A percentile compares a stretch with the other conserved stretches of the same genome.
phyloP scores from a whole-genome alignment of 2,113 vertebrate species.

The Laterallus jamaicensis region DNA sequence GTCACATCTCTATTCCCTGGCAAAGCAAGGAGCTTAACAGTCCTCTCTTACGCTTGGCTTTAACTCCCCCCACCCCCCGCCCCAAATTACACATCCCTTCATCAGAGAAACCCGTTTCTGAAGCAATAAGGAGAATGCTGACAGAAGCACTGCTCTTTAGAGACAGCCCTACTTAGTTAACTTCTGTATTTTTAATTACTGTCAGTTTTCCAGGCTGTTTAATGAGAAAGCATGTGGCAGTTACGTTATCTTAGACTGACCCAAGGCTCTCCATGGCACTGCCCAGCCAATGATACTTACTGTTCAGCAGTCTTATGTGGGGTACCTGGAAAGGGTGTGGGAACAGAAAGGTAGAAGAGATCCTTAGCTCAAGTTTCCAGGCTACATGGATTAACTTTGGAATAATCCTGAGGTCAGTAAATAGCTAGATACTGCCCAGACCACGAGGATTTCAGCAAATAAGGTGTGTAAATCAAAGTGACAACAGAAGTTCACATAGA shows the following conservation, averaged over 20 bases:
- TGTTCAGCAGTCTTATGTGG: not conserved
- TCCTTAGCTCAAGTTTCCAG: not conserved
- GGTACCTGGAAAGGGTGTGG: not conserved
- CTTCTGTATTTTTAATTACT: conserved; percentile 30
- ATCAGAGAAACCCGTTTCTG: not conserved
- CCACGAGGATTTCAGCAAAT: not conserved
- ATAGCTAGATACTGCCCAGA: not conserved
- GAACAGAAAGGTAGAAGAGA: not conserved
- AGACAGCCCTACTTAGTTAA: conserved; percentile 37
- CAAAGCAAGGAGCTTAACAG: not conserved
- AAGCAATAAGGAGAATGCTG: not conserved
- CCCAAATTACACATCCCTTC: not conserved
- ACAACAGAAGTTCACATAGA: not conserved
- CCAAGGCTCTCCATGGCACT: not conserved
- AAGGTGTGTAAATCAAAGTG: not conserved
- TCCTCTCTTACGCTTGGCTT: not conserved
- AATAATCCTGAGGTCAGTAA: not conserved
- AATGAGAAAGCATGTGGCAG: not conserved
- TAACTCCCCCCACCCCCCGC: too few species aligned
- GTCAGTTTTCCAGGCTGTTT: not conserved
- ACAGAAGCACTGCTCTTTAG: not conserved
- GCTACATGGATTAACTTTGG: not conserved
- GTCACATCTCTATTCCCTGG: not conserved
- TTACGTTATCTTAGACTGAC: not conserved
- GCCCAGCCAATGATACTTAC: not conserved